Conservation (phyloP, 2,113 vertebrate species). For the Anarrhichthys ocellatus region DNA sequence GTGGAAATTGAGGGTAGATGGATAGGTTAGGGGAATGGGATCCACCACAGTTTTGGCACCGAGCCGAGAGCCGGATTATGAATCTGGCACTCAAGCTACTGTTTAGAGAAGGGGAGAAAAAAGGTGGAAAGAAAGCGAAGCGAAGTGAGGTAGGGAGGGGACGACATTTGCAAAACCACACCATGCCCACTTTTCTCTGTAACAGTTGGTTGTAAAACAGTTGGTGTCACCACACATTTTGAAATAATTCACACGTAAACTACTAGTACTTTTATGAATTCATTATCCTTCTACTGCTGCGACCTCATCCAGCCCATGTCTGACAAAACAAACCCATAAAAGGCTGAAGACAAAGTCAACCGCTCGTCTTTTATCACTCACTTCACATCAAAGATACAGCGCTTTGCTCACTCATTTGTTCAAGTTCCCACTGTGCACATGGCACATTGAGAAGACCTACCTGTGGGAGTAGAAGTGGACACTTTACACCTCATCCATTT, state of each 20-base stretch:
- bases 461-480: neutral
- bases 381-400: constrained; percentile 27
- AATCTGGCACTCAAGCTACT: constrained; percentile 54
- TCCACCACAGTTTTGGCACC: constrained; percentile 67
- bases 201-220: neutral
- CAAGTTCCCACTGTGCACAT: constrained; percentile 3
- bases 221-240: constrained; percentile 4
- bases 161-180: constrained; percentile 30
- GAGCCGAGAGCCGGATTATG: constrained; percentile 59
- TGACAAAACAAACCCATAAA: constrained; percentile 62
- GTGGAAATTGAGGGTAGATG: constrained; percentile 31
- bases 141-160: neutral
- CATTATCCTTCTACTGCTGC: constrained; percentile 50
- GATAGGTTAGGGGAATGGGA: constrained; percentile 58
- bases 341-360: constrained; percentile 32
- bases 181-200: constrained; percentile 3
- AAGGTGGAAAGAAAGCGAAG: constrained; percentile 1
- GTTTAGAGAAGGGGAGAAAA: constrained; percentile 51
- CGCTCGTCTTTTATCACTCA: constrained; percentile 16
- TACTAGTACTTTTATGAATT: constrained; percentile 48
- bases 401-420: neutral
- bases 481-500: neutral
- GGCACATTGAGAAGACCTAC: neutral
- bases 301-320: constrained; percentile 33
- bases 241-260: constrained; percentile 20